A percentile compares a stretch with the other conserved stretches of the same genome.
Conservation (phyloP, 2,888 invertebrate species). For the Andrena camellia region DNA sequence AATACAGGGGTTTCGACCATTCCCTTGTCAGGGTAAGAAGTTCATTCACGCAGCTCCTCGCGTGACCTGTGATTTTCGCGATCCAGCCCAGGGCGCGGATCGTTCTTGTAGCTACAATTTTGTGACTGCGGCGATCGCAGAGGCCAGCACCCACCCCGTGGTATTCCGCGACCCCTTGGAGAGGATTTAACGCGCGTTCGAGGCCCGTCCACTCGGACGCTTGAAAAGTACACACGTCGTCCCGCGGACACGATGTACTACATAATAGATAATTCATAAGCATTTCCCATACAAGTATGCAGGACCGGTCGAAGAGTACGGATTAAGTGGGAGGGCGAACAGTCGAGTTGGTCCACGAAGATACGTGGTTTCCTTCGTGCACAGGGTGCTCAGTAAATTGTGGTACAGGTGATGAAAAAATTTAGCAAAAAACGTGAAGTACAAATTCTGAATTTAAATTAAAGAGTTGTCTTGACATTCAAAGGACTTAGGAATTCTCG, state of each 20-base stretch:
- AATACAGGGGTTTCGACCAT: conserved; percentile 2
- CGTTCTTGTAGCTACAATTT: conserved; percentile 46
- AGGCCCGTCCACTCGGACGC: conserved; percentile 11
- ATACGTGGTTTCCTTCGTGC: conserved; percentile 3
- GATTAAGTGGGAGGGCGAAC: conserved; percentile 57
- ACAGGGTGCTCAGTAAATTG: conserved; percentile 3
- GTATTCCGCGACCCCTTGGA: conserved; percentile 16
- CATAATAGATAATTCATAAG: conserved; percentile 71
- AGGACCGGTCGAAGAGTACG: conserved; percentile 37
- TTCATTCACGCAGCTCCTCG: not conserved
- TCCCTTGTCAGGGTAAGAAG: not conserved
- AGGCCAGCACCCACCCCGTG: not conserved
- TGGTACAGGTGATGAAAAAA: not conserved
- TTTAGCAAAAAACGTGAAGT: no score
- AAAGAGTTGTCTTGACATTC: no score
- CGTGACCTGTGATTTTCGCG: conserved; percentile 43
- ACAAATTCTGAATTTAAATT: no score
- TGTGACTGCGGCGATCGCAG: conserved; percentile 32
- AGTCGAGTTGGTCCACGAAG: conserved; percentile 7
- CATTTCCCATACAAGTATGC: conserved; percentile 48
- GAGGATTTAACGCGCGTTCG: conserved; percentile 41
- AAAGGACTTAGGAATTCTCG: no score
- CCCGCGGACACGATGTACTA: conserved; percentile 61
- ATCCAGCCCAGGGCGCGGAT: conserved; percentile 36
- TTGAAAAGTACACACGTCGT: conserved; percentile 42